Percentiles rank a stretch among this genome's conserved stretches.
Evolutionary conservation across 2,113 vertebrate genomes (phyloP).

Genomic region (Chaetorhynchus papuensis): DNA sequence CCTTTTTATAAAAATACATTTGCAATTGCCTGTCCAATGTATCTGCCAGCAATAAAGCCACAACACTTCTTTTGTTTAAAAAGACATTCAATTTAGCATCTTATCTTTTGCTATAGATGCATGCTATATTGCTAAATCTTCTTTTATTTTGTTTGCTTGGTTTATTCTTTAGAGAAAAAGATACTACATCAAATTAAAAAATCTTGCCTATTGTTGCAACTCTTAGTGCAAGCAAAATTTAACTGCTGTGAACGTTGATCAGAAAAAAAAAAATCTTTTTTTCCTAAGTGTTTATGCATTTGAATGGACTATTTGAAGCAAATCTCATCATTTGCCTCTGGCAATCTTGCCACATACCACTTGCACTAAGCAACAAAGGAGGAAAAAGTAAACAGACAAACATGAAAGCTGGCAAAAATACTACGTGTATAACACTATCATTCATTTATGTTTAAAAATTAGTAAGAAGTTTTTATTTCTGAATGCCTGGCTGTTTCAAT

Average conservation of each 20-base stretch:
- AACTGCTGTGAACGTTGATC: not conserved
- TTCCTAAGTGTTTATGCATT: not conserved
- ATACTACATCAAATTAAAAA: not conserved
- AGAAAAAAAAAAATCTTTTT: not conserved
- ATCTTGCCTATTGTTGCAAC: not conserved
- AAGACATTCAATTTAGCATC: not conserved
- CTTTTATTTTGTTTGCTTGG: not conserved
- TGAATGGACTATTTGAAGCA: not conserved
- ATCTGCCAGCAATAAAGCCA: not conserved
- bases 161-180: not conserved
- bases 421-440: not conserved
- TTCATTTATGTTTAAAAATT: not conserved
- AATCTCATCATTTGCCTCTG: not conserved
- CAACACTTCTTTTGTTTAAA: not conserved
- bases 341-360: not conserved
- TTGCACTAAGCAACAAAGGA: not conserved
- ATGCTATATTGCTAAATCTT: not conserved
- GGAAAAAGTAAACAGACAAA: not conserved
- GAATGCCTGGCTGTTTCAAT: not conserved
- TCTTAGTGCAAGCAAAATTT: not conserved
- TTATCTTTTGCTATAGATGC: not conserved
- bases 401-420: not conserved
- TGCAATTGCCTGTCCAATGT: not conserved
- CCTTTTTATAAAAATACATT: not conserved
- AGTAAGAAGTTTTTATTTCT: not conserved